A percentile compares a stretch with the other conserved stretches of the same genome.
Evolutionary conservation across 2,888 invertebrate species (phyloP).

Genomic region (Euphydryas editha): DNA sequence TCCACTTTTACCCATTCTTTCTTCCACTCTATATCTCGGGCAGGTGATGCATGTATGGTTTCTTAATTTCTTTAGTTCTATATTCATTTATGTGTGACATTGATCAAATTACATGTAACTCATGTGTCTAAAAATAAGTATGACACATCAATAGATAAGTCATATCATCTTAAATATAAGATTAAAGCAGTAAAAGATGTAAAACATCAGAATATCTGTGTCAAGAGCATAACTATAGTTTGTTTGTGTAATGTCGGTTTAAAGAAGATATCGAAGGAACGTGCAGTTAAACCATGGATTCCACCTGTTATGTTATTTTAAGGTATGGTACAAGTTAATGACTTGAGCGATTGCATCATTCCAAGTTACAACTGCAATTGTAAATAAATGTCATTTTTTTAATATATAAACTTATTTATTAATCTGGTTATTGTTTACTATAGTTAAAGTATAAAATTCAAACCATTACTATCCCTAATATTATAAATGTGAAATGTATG

Average conservation of each 20-base stretch:
- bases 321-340: background rate
- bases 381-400: background rate
- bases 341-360: background rate
- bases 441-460: too few species aligned
- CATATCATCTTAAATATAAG: background rate
- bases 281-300: constrained; percentile 5
- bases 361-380: background rate
- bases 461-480: too few species aligned
- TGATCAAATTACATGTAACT: too few species aligned
- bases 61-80: too few species aligned
- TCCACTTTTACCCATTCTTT: too few species aligned
- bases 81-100: too few species aligned
- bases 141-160: too few species aligned
- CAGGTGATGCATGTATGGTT: too few species aligned
- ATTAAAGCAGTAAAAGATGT: background rate
- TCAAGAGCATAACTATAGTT: constrained; percentile 24
- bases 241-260: constrained; percentile 6
- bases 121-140: background rate
- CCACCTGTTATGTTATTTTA: constrained; percentile 25
- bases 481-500: too few species aligned
- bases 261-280: constrained; percentile 7
- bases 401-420: too few species aligned
- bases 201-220: constrained; percentile 11
- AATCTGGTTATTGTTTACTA: too few species aligned
- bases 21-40: too few species aligned